Conservation (phyloP, 2,113 vertebrate species). For the Syrrhaptes paradoxus region DNA sequence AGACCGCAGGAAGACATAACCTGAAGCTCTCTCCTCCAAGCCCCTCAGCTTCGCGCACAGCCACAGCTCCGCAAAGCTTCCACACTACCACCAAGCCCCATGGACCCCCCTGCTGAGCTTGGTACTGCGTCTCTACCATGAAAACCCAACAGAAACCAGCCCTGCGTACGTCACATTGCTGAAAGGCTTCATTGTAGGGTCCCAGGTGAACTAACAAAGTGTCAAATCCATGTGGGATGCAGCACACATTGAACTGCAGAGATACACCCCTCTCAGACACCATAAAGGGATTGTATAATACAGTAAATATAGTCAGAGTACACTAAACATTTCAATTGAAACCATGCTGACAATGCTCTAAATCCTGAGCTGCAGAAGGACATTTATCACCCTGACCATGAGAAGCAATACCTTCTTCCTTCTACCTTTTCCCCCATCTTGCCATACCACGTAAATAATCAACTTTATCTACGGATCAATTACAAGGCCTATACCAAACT, state of each 20-base stretch:
- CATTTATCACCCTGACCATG: not conserved
- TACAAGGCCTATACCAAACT: not conserved
- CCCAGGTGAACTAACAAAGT: not conserved
- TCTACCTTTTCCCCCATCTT: not conserved
- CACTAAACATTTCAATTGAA: not conserved
- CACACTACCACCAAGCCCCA: fast-evolving
- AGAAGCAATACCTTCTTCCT: not conserved
- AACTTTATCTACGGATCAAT: not conserved
- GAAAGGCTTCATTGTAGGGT: not conserved
- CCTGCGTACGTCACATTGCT: fast-evolving
- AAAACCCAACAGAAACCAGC: not conserved
- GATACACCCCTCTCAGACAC: not conserved
- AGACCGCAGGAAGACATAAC: not conserved
- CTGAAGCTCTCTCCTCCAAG: not conserved
- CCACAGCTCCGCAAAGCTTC: not conserved
- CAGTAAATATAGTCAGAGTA: not conserved
- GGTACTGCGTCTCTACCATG: too few species aligned
- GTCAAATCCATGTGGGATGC: fast-evolving
- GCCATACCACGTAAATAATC: not conserved
- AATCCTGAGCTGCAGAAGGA: not conserved
- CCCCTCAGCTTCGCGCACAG: fast-evolving
- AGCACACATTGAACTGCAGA: not conserved
- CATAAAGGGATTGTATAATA: not conserved
- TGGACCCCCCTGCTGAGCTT: not conserved
- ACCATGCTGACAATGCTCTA: not conserved